phyloP scores from a whole-genome alignment of 2,797 vertebrate genomes.

The Pelobates cultripes region DNA sequence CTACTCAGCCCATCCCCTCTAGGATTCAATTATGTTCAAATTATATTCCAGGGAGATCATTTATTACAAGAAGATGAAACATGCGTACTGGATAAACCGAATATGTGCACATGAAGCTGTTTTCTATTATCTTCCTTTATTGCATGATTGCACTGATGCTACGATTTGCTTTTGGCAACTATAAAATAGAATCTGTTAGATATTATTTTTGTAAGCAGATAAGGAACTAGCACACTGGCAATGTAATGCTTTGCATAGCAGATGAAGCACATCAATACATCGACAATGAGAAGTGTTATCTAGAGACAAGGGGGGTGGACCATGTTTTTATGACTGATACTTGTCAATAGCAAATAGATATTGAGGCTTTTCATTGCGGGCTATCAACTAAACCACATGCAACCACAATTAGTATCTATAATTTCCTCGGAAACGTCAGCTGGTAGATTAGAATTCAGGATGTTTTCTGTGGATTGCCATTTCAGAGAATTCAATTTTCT shows the following conservation, averaged over 20 bases:
- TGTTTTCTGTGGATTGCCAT: background rate
- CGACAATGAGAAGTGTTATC: slow-evolving; percentile 6
- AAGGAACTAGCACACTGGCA: slow-evolving; percentile 13
- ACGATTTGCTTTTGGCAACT: slow-evolving; percentile 57
- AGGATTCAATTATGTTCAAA: slow-evolving; percentile 78
- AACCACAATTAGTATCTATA: too few relatives aligned
- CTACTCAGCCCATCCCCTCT: slow-evolving; percentile 63
- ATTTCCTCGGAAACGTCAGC: background rate
- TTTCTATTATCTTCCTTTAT: slow-evolving; percentile 59
- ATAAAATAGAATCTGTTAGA: slow-evolving; percentile 46
- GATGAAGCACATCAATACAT: slow-evolving; percentile 23
- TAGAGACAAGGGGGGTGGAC: background rate
- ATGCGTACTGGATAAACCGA: slow-evolving; percentile 74
- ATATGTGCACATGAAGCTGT: slow-evolving; percentile 70
- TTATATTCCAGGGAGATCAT: slow-evolving; percentile 37
- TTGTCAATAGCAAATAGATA: background rate
- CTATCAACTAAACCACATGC: too few relatives aligned
- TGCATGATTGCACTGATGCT: slow-evolving; percentile 36
- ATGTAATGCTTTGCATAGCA: slow-evolving; percentile 9
- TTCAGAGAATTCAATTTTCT: background rate
- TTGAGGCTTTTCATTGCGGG: too few relatives aligned
- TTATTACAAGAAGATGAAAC: slow-evolving; percentile 23
- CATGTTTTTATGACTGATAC: slow-evolving; percentile 25
- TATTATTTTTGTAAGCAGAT: slow-evolving; percentile 36
- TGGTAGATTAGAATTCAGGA: background rate